These are phyloP conservation scores for Ceyx erithaca DNA, from an alignment of 2,797 vertebrate species.

Conservation along the genomic window DNA sequence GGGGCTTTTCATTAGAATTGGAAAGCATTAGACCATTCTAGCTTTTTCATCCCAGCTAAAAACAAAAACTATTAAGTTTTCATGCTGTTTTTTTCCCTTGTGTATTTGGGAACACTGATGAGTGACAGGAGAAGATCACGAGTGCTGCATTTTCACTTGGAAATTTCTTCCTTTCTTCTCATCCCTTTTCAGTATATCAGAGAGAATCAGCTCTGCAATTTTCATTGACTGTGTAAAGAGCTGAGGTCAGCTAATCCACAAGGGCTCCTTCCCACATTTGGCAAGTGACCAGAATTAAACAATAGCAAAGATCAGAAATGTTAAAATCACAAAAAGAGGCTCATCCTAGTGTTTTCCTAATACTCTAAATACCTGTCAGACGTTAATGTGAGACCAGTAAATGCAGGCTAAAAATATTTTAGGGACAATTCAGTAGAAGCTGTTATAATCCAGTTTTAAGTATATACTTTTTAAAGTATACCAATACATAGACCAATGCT, in stretches of 20 bases:
- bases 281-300: conserved; percentile 58
- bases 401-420: background rate
- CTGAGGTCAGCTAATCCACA: conserved; percentile 61
- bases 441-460: background rate
- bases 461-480: background rate
- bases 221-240: conserved; percentile 56
- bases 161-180: conserved; percentile 5
- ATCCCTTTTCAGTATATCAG: background rate
- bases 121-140: background rate
- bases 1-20: background rate
- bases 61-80: background rate
- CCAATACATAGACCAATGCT: background rate
- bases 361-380: background rate
- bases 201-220: conserved; percentile 53
- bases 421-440: background rate
- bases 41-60: background rate
- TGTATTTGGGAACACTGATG: background rate
- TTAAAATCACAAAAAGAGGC: conserved; percentile 21
- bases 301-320: conserved; percentile 4
- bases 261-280: conserved; percentile 42
- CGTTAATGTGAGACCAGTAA: background rate
- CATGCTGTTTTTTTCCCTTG: background rate
- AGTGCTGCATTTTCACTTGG: conserved; percentile 30
- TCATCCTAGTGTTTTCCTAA: background rate
- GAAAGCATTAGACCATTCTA: background rate